Percentiles rank a stretch among this genome's conserved stretches.
Evolutionary conservation across 2,888 invertebrate genomes (phyloP).

Genomic region (Blomia tropicalis): DNA sequence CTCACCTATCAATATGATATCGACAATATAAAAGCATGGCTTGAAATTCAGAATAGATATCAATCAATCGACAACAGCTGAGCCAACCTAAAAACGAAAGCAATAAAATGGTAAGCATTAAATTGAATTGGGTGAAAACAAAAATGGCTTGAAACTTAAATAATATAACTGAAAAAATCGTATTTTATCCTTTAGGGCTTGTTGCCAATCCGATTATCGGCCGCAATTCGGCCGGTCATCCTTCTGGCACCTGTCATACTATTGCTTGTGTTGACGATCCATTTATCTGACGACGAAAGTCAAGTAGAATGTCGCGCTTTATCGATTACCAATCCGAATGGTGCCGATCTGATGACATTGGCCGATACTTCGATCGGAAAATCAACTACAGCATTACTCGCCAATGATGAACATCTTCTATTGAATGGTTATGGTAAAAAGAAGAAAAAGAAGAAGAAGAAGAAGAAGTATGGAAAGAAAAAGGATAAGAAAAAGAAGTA

Average conservation of each 20-base stretch:
- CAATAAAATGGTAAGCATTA: too few relatives aligned
- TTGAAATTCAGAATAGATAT: too few relatives aligned
- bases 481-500: not conserved
- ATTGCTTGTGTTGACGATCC: not conserved
- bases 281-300: not conserved
- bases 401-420: not conserved
- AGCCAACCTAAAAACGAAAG: too few relatives aligned
- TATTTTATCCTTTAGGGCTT: not conserved
- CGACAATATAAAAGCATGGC: too few relatives aligned
- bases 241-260: not conserved
- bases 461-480: not conserved
- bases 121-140: too few relatives aligned
- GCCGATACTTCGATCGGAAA: not conserved
- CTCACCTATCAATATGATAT: too few relatives aligned
- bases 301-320: not conserved
- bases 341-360: not conserved
- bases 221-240: not conserved
- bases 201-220: not conserved
- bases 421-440: not conserved
- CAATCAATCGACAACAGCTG: too few relatives aligned
- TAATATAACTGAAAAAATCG: too few relatives aligned
- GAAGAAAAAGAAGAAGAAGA: not conserved
- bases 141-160: too few relatives aligned
- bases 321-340: not conserved
- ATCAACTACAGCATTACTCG: not conserved